A percentile compares a stretch with the other conserved stretches of the same genome.
Conservation (phyloP, 2,113 vertebrate genomes). For the Orycteropus afer region DNA sequence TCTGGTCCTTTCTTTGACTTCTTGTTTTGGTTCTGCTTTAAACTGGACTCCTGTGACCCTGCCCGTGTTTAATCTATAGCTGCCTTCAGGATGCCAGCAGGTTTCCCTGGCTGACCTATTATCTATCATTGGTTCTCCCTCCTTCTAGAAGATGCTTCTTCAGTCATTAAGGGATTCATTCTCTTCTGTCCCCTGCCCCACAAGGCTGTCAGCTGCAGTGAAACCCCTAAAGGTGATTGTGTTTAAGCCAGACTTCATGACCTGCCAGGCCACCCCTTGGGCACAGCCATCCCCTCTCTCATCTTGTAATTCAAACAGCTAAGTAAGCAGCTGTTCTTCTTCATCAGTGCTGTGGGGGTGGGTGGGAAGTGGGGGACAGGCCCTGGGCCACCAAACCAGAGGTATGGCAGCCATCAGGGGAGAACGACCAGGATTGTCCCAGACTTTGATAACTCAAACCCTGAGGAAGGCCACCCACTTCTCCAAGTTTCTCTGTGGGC, state of each 20-base stretch:
- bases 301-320: background rate
- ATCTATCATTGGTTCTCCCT: background rate
- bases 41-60: background rate
- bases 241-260: background rate
- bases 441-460: background rate
- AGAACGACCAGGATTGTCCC: background rate
- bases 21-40: background rate
- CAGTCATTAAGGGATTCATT: background rate
- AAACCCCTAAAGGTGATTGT: background rate
- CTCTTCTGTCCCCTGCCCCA: no score
- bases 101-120: background rate
- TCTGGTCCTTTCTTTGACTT: background rate
- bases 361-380: background rate
- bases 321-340: background rate
- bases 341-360: no score
- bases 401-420: background rate
- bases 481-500: background rate
- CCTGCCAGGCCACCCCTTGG: background rate
- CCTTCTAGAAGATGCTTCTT: background rate
- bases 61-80: rapidly evolving
- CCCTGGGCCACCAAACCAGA: background rate
- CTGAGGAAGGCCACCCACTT: background rate
- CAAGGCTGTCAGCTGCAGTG: background rate
- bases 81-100: background rate
- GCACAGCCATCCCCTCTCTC: no score